Conservation (phyloP, 2,113 vertebrate species). For the Protobothrops mucrosquamatus region DNA sequence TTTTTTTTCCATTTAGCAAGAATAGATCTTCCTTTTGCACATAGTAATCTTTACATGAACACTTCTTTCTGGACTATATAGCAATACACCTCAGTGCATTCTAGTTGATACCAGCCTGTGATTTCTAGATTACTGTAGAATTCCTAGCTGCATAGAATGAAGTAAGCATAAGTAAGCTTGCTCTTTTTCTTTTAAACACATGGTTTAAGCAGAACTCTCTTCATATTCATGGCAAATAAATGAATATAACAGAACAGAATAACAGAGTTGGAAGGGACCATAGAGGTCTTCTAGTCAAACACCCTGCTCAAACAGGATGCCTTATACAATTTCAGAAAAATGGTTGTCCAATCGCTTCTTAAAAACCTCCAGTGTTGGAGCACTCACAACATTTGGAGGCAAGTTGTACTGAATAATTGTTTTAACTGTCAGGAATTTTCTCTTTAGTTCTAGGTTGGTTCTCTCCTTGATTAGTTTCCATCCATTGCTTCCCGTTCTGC, state of each 20-base stretch:
- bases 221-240: not conserved
- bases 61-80: not conserved
- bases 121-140: not conserved
- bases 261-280: too few relatives aligned
- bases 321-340: too few relatives aligned
- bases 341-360: too few relatives aligned
- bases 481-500: too few relatives aligned
- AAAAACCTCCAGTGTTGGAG: too few relatives aligned
- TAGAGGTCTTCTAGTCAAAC: too few relatives aligned
- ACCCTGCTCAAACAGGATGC: too few relatives aligned
- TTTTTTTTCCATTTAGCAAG: not conserved
- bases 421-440: too few relatives aligned
- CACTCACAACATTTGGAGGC: too few relatives aligned
- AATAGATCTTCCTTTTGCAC: not conserved
- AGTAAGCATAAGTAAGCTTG: not conserved
- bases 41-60: not conserved
- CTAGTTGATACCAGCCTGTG: not conserved
- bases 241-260: not conserved
- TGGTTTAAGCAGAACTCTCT: not conserved
- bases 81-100: not conserved
- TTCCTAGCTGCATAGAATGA: not conserved
- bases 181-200: not conserved
- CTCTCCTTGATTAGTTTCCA: too few relatives aligned
- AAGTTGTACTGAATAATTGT: too few relatives aligned
- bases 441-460: too few relatives aligned